Conservation (phyloP, 2,888 invertebrate species). For the Xestia ashworthii region DNA sequence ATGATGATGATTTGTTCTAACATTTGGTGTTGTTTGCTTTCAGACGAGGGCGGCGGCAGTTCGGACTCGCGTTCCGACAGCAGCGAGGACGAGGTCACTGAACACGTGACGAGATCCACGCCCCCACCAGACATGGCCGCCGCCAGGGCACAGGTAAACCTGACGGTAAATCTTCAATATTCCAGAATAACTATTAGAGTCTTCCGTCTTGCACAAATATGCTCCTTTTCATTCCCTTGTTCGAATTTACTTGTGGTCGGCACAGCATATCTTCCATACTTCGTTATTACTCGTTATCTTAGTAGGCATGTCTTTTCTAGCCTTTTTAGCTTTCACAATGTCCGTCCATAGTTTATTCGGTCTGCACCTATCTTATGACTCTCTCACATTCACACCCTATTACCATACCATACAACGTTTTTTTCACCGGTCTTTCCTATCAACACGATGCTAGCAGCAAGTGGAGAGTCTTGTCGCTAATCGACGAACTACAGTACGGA, state of each 20-base stretch:
- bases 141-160: slow-evolving; percentile 85
- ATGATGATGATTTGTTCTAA: neutral
- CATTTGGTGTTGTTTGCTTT: slow-evolving; percentile 55
- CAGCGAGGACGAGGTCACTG: slow-evolving; percentile 95
- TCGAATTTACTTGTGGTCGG: neutral
- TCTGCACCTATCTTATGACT: neutral
- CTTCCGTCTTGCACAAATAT: slow-evolving; percentile 3
- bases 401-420: neutral
- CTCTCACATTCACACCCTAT: neutral
- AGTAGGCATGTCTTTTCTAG: neutral
- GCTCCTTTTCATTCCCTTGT: neutral
- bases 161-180: slow-evolving; percentile 31
- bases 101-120: slow-evolving; percentile 90
- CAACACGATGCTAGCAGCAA: neutral
- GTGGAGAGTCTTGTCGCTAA: neutral
- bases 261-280: neutral
- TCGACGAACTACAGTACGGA: neutral
- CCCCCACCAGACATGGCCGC: slow-evolving; percentile 85
- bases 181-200: slow-evolving; percentile 8
- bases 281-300: neutral
- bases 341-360: neutral
- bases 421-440: neutral
- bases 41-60: slow-evolving; percentile 93
- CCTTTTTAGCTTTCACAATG: neutral
- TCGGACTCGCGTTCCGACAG: slow-evolving; percentile 92